Evolutionary conservation across 2,797 vertebrate species (phyloP).

Genomic region (Vultur gryphus): DNA sequence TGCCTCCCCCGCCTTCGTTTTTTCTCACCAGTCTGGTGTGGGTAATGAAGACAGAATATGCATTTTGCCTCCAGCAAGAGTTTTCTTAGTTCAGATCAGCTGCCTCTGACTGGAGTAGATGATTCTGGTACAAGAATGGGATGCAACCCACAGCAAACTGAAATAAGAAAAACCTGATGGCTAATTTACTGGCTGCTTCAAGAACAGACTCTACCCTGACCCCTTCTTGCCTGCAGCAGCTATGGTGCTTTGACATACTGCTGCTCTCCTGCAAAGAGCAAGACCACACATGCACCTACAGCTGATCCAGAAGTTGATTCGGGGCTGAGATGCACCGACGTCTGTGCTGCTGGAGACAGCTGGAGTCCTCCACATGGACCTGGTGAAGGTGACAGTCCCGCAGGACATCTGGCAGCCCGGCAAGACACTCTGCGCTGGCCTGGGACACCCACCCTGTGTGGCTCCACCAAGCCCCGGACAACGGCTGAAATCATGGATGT

Average conservation of each 20-base stretch:
- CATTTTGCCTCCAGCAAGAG: slow-evolving; percentile 21
- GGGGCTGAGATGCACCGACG: background rate
- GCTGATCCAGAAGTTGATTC: background rate
- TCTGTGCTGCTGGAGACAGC: background rate
- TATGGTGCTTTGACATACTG: background rate
- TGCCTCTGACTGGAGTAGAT: background rate
- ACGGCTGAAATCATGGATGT: accelerated
- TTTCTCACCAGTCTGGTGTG: slow-evolving; percentile 10
- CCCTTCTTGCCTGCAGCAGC: background rate
- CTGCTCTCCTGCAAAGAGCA: background rate
- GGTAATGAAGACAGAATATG: slow-evolving; percentile 9
- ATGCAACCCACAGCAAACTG: background rate
- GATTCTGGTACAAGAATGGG: background rate
- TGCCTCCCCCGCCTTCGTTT: background rate
- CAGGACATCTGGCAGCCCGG: background rate
- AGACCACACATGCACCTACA: background rate
- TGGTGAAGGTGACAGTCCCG: accelerated
- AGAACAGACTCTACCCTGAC: background rate
- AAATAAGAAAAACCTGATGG: background rate
- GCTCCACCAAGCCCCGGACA: accelerated
- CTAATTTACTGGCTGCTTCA: background rate
- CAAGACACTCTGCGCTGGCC: background rate
- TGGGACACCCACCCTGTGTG: background rate
- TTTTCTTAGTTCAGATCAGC: slow-evolving; percentile 8
- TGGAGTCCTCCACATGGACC: background rate